A percentile compares a stretch with the other conserved stretches of the same genome.
phyloP scores from a whole-genome alignment of 2,888 invertebrate species.

The Scaptomyza polygonia region DNA sequence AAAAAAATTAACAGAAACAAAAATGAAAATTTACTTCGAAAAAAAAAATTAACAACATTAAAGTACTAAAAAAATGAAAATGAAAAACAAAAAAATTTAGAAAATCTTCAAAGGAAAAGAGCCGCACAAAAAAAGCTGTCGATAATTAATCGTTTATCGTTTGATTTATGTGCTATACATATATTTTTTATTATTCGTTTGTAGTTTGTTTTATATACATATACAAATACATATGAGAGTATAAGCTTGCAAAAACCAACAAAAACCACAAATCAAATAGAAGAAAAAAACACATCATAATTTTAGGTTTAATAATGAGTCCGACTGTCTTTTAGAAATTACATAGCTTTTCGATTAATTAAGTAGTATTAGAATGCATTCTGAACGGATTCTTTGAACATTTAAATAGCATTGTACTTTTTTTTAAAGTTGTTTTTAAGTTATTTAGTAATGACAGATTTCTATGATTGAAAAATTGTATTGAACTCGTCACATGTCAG shows the following conservation, averaged over 20 bases:
- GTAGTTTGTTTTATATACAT: slow-evolving; percentile 14
- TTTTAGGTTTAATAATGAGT: too few relatives aligned
- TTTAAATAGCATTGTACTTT: too few relatives aligned
- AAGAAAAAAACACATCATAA: not conserved
- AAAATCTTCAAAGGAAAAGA: not conserved
- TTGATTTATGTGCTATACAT: not conserved
- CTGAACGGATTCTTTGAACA: too few relatives aligned
- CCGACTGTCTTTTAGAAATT: too few relatives aligned
- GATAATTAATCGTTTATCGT: slow-evolving; percentile 9
- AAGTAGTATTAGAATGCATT: too few relatives aligned
- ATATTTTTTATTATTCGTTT: slow-evolving; percentile 3
- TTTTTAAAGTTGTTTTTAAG: too few relatives aligned
- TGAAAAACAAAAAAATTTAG: too few relatives aligned
- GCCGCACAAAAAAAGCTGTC: not conserved
- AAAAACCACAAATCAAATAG: not conserved
- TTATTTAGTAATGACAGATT: too few relatives aligned
- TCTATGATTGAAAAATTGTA: too few relatives aligned
- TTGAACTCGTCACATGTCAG: too few relatives aligned
- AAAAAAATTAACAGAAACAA: slow-evolving; percentile 4
- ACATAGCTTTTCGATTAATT: too few relatives aligned
- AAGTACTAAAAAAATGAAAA: not conserved
- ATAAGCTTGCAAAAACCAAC: slow-evolving; percentile 18
- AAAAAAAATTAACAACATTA: not conserved
- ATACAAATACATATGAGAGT: not conserved
- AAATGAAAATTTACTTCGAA: not conserved